Evolutionary conservation across 1,140 invertebrate species (phyloP).

Genomic region (Diorhabda elongata): DNA sequence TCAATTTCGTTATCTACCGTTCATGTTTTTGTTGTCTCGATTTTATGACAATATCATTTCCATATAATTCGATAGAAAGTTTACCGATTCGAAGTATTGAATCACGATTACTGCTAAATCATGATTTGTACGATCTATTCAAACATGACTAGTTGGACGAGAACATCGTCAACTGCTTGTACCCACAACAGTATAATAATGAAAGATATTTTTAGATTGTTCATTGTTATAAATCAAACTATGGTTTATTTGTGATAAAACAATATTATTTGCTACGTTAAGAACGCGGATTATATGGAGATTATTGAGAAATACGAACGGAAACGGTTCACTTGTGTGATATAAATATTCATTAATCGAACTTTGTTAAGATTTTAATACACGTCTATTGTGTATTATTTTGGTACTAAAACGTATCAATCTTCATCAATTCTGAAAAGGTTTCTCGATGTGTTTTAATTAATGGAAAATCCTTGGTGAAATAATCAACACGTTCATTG

Average conservation of each 20-base stretch:
- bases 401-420: too few species aligned
- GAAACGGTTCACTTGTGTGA: too few species aligned
- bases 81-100: conserved; percentile 8
- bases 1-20: background rate
- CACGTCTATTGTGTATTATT: too few species aligned
- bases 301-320: too few species aligned
- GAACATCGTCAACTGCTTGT: conserved; percentile 8
- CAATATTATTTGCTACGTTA: too few species aligned
- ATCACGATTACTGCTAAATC: conserved; percentile 18
- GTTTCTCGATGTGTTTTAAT: too few species aligned
- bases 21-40: conserved; percentile 5
- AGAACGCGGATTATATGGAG: too few species aligned
- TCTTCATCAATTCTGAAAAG: too few species aligned
- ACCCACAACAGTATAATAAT: conserved; percentile 18
- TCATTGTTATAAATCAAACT: conserved; percentile 17
- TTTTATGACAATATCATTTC: conserved; percentile 17
- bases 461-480: too few species aligned
- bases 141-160: conserved; percentile 18
- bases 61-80: conserved; percentile 14
- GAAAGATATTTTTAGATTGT: conserved; percentile 14
- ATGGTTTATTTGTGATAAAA: background rate
- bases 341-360: too few species aligned
- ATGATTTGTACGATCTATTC: conserved; percentile 20
- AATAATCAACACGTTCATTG: too few species aligned
- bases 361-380: too few species aligned